Evolutionary conservation across 1,140 invertebrate species (phyloP).

Genomic region (Physella acuta): DNA sequence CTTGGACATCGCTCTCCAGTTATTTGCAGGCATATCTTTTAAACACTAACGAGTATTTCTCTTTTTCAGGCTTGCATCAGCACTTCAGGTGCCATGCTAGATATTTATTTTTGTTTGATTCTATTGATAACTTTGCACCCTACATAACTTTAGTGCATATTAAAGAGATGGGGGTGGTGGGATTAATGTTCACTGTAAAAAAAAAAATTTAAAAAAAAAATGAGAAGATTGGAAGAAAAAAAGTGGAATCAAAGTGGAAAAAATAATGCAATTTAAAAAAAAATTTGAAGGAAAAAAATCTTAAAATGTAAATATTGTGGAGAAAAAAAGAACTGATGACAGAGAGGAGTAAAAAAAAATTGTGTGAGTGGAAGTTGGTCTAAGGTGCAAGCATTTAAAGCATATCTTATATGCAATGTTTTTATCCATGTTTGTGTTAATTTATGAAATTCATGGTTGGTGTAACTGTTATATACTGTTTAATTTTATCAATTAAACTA

Average conservation of each 20-base stretch:
- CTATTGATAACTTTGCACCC: background rate
- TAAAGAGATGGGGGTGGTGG: background rate
- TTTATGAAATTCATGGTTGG: too few relatives aligned
- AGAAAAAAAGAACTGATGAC: slow-evolving; percentile 2
- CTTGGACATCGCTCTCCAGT: background rate
- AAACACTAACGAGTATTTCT: slow-evolving; percentile 17
- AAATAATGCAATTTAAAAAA: slow-evolving; percentile 4
- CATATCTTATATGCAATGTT: too few relatives aligned
- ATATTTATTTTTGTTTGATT: background rate
- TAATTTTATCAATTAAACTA: too few relatives aligned
- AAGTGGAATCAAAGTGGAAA: background rate
- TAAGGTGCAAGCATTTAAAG: too few relatives aligned
- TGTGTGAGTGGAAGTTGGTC: background rate
- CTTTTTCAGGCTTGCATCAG: slow-evolving; percentile 29
- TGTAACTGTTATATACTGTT: too few relatives aligned
- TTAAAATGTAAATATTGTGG: background rate
- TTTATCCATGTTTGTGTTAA: too few relatives aligned
- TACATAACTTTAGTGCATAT: background rate
- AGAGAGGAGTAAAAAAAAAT: slow-evolving; percentile 16
- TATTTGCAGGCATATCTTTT: background rate
- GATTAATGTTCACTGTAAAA: background rate
- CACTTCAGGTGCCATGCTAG: slow-evolving; percentile 10
- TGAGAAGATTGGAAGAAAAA: slow-evolving; percentile 17
- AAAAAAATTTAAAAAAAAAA: background rate
- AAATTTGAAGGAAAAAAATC: slow-evolving; percentile 2